These are phyloP conservation scores for Thalassarche chlororhynchos DNA, from an alignment of 2,113 vertebrate species.

Conservation along the genomic window DNA sequence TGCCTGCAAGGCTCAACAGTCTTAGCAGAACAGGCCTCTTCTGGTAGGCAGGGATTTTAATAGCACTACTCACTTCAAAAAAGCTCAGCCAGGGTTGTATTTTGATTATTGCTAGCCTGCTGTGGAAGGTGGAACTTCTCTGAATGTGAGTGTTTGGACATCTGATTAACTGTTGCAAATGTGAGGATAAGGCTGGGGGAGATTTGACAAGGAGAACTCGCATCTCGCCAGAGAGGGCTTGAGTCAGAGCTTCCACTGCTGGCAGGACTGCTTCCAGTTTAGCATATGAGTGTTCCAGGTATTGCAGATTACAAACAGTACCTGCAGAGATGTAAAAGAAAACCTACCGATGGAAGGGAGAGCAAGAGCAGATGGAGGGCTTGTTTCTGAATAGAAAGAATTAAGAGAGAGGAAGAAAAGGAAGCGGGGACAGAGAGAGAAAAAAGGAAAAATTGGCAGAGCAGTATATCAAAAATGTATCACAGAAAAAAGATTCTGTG, in stretches of 20 bases:
- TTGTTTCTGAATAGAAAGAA: background rate
- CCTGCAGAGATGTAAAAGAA: background rate
- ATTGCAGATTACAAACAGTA: background rate
- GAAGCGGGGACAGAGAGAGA: background rate
- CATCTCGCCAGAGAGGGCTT: background rate
- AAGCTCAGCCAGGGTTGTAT: background rate
- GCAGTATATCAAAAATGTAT: background rate
- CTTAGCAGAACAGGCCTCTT: background rate
- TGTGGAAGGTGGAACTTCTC: background rate
- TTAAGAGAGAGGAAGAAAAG: background rate
- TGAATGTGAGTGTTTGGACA: background rate
- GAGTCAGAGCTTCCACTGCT: background rate
- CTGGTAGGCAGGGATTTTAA: conserved; percentile 14
- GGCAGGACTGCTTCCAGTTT: background rate
- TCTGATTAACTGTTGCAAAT: conserved; percentile 34
- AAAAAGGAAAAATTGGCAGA: background rate
- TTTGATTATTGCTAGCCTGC: conserved; percentile 23
- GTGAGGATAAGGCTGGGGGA: background rate
- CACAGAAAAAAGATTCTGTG: background rate
- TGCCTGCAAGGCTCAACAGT: conserved; percentile 35
- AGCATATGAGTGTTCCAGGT: background rate
- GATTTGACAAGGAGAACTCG: background rate
- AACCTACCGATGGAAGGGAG: background rate
- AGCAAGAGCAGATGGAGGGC: background rate
- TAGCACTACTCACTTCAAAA: conserved; percentile 25